Evolutionary conservation across 2,888 invertebrate genomes (phyloP), one percentile per base, ranked within the genome.

Genomic region (Scelioninae gen. 1): DNA sequence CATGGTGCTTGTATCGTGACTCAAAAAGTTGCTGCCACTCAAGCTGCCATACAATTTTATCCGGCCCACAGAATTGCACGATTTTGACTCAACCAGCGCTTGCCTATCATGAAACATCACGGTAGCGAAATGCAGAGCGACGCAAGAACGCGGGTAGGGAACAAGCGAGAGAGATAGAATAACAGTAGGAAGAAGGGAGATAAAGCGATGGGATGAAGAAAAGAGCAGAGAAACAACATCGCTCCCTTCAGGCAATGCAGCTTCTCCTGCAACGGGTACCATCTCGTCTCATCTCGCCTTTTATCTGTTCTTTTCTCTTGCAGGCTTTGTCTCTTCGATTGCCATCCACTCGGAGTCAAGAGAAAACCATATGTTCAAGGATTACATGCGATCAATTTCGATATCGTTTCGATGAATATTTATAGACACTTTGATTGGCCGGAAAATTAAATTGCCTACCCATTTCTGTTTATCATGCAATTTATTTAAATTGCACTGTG

Each of bases 171-270:
- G 15, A 45, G 16, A 23, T 1, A 23, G 45, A 15, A 10, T 4
- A 15, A 3, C 10, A n/a, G n/a, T n/a, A n/a, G 15, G 49, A 49
- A 8, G 0, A 40, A 60, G 58, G 58, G 78, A 56, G 77, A 85
- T 51, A 72, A 65, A 78, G 66, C 49, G 71, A 47, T 55, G n/a
- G 63, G 40, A 53, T n/a, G 13, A 13, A 16, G 6, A 11, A 43
- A 55, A 53, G 49, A 29, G 60, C 74, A 47, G 53, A 72, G 58
- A 63, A 68, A 31, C 5, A 58, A n/a, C n/a, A n/a, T n/a, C n/a
- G 58, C 87, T 88, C 86, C 89, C 89, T 88, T 82, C 88, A 84
- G 89, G 89, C 89, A 88, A 89, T 89, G 86, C 89, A 89, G 89
- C 89, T 88, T 89, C 89, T 89, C 87, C 85, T 38, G 85, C 86